Conservation (phyloP, 2,888 invertebrate genomes). For the Diaprepes abbreviatus region DNA sequence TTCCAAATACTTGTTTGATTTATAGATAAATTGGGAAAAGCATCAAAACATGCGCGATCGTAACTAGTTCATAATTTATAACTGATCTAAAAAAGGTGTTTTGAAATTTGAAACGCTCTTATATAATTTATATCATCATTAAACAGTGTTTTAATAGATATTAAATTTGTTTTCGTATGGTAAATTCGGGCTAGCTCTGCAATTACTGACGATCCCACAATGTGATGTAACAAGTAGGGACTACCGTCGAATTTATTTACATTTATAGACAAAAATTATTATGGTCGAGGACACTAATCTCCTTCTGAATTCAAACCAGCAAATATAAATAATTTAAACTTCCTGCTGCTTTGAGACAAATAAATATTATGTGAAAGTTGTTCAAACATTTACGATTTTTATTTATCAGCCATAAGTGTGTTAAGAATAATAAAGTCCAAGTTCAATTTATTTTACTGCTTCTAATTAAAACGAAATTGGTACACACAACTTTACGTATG, state of each 20-base stretch:
- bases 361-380: no score
- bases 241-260: neutral
- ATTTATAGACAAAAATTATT: no score
- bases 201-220: neutral
- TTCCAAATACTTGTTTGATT: conserved; percentile 8
- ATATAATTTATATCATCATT: neutral
- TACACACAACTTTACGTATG: no score
- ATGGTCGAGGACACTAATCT: no score
- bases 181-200: neutral
- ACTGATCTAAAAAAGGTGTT: neutral
- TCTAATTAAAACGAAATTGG: no score
- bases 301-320: no score
- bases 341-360: no score
- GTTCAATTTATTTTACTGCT: no score
- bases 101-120: neutral
- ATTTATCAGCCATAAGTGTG: no score
- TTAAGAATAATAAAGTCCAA: no score
- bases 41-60: neutral
- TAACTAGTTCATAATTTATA: conserved; percentile 3
- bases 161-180: neutral
- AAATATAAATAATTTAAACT: no score
- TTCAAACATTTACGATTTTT: no score
- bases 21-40: neutral
- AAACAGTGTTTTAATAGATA: neutral
- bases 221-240: neutral